These are phyloP conservation scores for Holacanthella duospinosa DNA, from an alignment of 2,888 invertebrate genomes.

Conservation along the genomic window DNA sequence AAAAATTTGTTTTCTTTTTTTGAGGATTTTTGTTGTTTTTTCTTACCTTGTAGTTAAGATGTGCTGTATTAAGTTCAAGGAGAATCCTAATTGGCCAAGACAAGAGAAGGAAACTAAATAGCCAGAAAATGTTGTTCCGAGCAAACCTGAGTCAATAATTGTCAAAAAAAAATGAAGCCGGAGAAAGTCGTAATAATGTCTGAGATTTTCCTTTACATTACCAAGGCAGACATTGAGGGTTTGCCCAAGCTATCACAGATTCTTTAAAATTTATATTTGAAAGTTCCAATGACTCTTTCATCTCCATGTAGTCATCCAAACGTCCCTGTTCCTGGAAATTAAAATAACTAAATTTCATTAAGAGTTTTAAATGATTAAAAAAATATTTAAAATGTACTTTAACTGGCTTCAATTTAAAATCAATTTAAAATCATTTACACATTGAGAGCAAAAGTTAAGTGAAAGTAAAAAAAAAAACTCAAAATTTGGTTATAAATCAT, in stretches of 20 bases:
- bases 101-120: slow-evolving; percentile 57
- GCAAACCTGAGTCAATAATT: slow-evolving; percentile 11
- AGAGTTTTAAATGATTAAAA: too few relatives aligned
- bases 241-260: slow-evolving; percentile 42
- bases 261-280: slow-evolving; percentile 46
- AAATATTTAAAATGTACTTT: too few relatives aligned
- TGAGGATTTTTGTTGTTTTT: too few relatives aligned
- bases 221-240: slow-evolving; percentile 49
- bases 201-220: background rate
- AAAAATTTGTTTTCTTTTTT: too few relatives aligned
- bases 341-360: slow-evolving; percentile 1
- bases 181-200: background rate
- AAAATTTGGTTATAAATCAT: too few relatives aligned
- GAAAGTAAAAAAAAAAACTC: too few relatives aligned
- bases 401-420: too few relatives aligned
- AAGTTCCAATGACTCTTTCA: slow-evolving; percentile 66
- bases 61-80: slow-evolving; percentile 69
- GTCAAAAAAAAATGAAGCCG: slow-evolving; percentile 7
- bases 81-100: slow-evolving; percentile 74
- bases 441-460: too few relatives aligned
- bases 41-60: slow-evolving; percentile 66
- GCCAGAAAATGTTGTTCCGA: slow-evolving; percentile 60
- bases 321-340: slow-evolving; percentile 56
- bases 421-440: too few relatives aligned
- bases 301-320: slow-evolving; percentile 75